Evolutionary conservation across 53 echinoderm and acorn worm genomes (phyloP).

Genomic region (Stichopus horrens): DNA sequence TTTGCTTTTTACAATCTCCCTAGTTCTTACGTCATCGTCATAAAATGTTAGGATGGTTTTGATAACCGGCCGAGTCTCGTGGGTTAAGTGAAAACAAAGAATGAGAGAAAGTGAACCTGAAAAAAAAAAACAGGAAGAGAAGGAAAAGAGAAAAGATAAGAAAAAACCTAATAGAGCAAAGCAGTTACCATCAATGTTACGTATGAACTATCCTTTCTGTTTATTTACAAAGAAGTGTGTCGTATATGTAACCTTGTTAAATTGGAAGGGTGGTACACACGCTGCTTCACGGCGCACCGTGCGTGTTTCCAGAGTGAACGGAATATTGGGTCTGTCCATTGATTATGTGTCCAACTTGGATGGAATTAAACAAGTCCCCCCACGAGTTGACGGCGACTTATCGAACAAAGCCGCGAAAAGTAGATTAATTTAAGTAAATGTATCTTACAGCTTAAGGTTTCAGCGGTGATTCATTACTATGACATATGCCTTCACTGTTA

Average conservation of each 20-base stretch:
- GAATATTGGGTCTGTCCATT: neutral
- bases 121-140: neutral
- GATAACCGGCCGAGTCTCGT: neutral
- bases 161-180: neutral
- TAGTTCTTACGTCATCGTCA: too few species aligned
- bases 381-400: neutral
- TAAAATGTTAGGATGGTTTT: too few species aligned
- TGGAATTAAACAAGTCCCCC: neutral
- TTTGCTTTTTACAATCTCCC: too few species aligned
- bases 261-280: neutral
- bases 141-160: neutral
- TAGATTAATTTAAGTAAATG: constrained; percentile 18
- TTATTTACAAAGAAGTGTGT: neutral
- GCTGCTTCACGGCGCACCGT: too few species aligned
- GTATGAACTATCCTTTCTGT: neutral
- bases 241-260: neutral
- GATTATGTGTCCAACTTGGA: constrained; percentile 11
- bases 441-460: neutral
- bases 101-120: neutral
- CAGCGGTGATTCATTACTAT: neutral
- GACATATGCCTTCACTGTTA: neutral
- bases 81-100: neutral
- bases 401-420: constrained; percentile 1
- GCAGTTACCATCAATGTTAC: neutral
- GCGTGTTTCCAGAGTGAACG: too few species aligned